A percentile compares a stretch with the other conserved stretches of the same genome.
Evolutionary conservation across 2,888 invertebrate species (phyloP).

Genomic region (Geotrupes spiniger): DNA sequence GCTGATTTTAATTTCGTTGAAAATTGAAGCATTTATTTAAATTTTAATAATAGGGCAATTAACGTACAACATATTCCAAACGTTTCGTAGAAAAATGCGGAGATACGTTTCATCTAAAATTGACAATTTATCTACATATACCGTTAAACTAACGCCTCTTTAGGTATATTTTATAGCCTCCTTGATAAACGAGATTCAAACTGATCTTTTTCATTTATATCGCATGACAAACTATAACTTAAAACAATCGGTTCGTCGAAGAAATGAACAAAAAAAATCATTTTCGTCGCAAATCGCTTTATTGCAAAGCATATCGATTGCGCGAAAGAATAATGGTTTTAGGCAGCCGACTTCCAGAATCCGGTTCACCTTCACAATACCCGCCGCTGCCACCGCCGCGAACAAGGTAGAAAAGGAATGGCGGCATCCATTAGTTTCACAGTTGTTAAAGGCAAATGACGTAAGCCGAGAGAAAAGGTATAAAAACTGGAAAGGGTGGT

Average conservation of each 20-base stretch:
- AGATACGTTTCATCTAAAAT: no score
- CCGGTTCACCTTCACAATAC: constrained; percentile 35
- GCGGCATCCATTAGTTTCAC: constrained; percentile 46
- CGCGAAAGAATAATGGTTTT: constrained; percentile 44
- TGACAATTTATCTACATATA: no score
- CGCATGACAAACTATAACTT: no score
- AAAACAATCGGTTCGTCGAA: constrained; percentile 7
- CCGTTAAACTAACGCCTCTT: no score
- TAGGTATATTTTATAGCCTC: no score
- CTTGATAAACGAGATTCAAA: no score
- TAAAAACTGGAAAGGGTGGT: constrained; percentile 44
- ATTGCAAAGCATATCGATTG: constrained; percentile 37
- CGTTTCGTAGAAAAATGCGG: no score
- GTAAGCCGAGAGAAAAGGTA: constrained; percentile 39
- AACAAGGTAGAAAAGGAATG: constrained; percentile 44
- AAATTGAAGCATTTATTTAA: no score
- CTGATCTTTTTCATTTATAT: no score
- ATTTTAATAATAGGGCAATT: no score
- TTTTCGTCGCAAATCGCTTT: constrained; percentile 37
- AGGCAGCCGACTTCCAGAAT: constrained; percentile 36
- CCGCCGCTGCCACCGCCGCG: constrained; percentile 35
- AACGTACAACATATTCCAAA: no score
- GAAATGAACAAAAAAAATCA: constrained; percentile 37
- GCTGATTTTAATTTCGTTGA: no score
- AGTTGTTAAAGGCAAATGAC: constrained; percentile 49